Base-by-base conservation (phyloP, 1,140 invertebrate species). In the Drosophila busckii region DNA sequence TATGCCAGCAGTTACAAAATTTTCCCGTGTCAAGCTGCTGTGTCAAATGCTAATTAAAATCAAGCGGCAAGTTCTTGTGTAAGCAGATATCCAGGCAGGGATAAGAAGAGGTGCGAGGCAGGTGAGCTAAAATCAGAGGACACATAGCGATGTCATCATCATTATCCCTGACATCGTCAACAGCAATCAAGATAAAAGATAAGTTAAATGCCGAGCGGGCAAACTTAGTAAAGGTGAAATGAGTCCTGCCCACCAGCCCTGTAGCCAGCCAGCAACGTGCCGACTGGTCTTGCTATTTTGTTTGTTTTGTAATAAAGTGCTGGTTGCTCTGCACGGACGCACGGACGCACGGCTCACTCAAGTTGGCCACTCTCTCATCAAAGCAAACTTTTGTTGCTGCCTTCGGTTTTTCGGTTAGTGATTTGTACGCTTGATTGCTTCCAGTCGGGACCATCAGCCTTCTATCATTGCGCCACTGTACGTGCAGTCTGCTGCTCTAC, bases 21-120 rank as follows among this genome's bases (percentile, higher is more conserved):
- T 44, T 20, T 37, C 31, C 35, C 53, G 60, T 69, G 73, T 73
- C 69, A 82, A 82, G 69, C 73, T 65, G 75, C 69, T 80, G 75
- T 80, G 75, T 80, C 75, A 80, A 80, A 80, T 82, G 75, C 75
- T 82, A 80, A 80, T 80, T 80, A 80, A 80, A 82, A 80, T 80
- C 75, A 82, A 80, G 69, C 75, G 75, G 53, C 73, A 71, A 52
- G 71, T 68, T 67, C 56, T 48, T 82, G 63, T 73, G 75, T 70
- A 73, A 80, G 82, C 75, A 80, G 46, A 64, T 68, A 80, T 60
- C 34, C 54, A 15, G 37, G 16, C 44, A 23, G 13, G 2, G 22
- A 3, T 1, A 8, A 7, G 17, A 19, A 13, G 28, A 4, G 3
- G 9, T 13, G 48, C 10, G 35, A 29, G n/a, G 26, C 66, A 69